Percentiles rank a stretch among this genome's conserved stretches.
Evolutionary conservation across 2,797 vertebrate species (phyloP).

Genomic region (Scarus forsteni): DNA sequence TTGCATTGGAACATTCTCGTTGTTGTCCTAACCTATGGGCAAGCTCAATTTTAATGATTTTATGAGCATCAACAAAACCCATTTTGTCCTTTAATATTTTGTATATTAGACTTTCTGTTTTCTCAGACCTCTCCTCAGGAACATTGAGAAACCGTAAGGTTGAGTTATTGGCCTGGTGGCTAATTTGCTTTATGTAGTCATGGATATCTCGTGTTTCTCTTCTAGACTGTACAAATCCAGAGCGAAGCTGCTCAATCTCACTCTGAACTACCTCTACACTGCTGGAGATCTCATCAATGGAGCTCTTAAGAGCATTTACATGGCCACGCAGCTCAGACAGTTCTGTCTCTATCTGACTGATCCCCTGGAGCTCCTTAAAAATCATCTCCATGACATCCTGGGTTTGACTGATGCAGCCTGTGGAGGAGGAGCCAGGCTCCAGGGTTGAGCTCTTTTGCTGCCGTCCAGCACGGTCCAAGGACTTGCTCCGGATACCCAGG

Average conservation of each 20-base stretch:
- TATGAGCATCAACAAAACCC: conserved; percentile 92
- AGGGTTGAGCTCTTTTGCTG: conserved; percentile 91
- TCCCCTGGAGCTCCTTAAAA: conserved; percentile 99
- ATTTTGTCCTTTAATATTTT: conserved; percentile 95
- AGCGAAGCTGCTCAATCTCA: conserved; percentile 96
- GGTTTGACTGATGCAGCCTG: conserved; percentile 97
- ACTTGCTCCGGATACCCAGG: conserved; percentile 96
- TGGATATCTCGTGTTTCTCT: conserved; percentile 98
- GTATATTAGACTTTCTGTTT: conserved; percentile 90
- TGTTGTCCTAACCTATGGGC: conserved; percentile 96
- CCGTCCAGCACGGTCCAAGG: conserved; percentile 93
- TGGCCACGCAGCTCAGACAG: conserved; percentile 96
- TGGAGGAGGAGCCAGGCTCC: conserved; percentile 96
- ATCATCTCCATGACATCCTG: conserved; percentile 99
- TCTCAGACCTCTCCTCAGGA: conserved; percentile 93
- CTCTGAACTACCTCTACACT: conserved; percentile 99
- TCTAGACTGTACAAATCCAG: conserved; percentile 97
- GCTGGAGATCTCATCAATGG: conserved; percentile 98
- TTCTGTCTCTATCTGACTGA: conserved; percentile 98
- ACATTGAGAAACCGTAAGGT: conserved; percentile 96
- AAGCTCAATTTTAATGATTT: conserved; percentile 94
- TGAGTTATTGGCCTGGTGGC: conserved; percentile 92
- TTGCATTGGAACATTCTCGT: conserved; percentile 96
- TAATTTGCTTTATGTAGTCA: conserved; percentile 96
- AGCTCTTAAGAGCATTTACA: conserved; percentile 97